Conservation (phyloP, 92 coral and sea anemone species). For the Parazoanthus swiftii region DNA sequence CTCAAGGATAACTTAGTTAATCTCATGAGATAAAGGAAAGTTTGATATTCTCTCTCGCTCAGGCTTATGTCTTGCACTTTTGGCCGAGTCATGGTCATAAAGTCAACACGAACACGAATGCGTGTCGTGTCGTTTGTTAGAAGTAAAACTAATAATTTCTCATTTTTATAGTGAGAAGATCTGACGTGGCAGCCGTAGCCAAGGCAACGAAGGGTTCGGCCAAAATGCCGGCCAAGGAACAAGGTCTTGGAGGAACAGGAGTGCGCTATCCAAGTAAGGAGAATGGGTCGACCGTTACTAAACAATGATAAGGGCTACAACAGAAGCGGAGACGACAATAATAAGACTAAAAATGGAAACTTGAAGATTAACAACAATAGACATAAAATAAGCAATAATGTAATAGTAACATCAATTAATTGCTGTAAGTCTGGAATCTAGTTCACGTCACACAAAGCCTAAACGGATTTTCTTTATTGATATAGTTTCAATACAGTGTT, state of each 20-base stretch:
- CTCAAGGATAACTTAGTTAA: too few species aligned
- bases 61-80: too few species aligned
- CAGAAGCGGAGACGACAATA: neutral
- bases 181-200: conserved; percentile 35
- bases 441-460: too few species aligned
- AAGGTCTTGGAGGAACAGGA: conserved; percentile 84
- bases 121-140: neutral
- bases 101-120: neutral
- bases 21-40: too few species aligned
- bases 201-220: conserved; percentile 34
- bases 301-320: neutral
- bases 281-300: neutral
- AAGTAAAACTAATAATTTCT: too few species aligned
- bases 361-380: neutral
- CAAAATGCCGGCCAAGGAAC: conserved; percentile 46
- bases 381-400: neutral
- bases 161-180: conserved; percentile 56
- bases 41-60: too few species aligned
- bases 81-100: too few species aligned
- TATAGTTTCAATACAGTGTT: too few species aligned
- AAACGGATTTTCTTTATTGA: too few species aligned
- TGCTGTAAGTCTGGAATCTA: too few species aligned
- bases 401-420: neutral
- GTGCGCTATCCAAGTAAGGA: conserved; percentile 78
- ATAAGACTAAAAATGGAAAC: neutral